Conservation (phyloP, 2,113 vertebrate species). For the Zootoca vivipara region DNA sequence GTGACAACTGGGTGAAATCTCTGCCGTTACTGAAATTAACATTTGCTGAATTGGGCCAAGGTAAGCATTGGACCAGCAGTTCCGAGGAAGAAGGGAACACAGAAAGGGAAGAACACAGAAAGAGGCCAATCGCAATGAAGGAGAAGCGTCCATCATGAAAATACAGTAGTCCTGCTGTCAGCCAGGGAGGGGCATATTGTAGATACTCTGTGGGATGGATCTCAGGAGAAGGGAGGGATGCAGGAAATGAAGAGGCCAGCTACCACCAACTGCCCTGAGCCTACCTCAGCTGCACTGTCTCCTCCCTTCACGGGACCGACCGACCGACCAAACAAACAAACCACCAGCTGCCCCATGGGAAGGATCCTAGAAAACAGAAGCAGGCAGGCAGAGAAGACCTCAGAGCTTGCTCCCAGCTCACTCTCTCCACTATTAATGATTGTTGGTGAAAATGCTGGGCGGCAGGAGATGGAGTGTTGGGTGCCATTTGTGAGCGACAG, state of each 20-base stretch:
- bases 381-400: not conserved
- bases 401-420: no score
- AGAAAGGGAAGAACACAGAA: not conserved
- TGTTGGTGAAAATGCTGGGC: no score
- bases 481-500: no score
- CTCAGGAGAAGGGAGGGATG: not conserved
- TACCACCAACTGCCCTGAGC: no score
- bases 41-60: not conserved
- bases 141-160: not conserved
- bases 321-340: no score
- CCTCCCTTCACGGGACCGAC: no score
- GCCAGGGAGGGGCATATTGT: not conserved
- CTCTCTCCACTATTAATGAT: no score
- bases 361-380: not conserved
- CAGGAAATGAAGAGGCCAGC: not conserved
- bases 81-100: not conserved
- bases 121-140: not conserved
- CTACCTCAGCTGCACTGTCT: no score
- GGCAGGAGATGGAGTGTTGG: no score
- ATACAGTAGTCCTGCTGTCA: no score
- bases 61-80: not conserved
- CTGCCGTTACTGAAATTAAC: not conserved
- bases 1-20: not conserved
- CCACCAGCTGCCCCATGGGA: not conserved
- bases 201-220: not conserved